Percentiles rank a stretch among this genome's conserved stretches.
phyloP scores from a whole-genome alignment of 2,888 invertebrate genomes.

The Eretmocerus hayati region DNA sequence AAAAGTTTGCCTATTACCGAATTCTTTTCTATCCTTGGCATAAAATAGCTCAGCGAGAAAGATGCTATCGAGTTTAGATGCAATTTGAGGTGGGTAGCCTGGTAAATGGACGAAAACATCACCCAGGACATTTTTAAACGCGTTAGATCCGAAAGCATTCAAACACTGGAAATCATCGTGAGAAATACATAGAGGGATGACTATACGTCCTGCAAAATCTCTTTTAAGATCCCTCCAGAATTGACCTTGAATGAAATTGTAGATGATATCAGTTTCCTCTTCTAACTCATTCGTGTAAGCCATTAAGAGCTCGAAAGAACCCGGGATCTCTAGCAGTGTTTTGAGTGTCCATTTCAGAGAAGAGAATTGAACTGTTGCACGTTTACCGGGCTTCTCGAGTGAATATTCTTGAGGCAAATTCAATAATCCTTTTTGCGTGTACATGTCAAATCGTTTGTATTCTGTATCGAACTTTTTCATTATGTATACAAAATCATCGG shows the following conservation, averaged over 20 bases:
- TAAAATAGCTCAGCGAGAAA: not conserved
- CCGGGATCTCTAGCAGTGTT: slow-evolving; percentile 7
- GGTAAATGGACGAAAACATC: slow-evolving; percentile 17
- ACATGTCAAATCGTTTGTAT: not conserved
- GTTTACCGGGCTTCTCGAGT: too few species aligned
- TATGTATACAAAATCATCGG: not conserved
- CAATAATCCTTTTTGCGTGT: too few species aligned
- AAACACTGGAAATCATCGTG: slow-evolving; percentile 23
- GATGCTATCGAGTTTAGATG: not conserved
- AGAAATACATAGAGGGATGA: slow-evolving; percentile 21
- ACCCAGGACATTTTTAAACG: slow-evolving; percentile 17
- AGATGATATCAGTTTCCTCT: slow-evolving; percentile 7
- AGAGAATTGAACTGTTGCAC: too few species aligned
- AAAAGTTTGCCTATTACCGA: not conserved
- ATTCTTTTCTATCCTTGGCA: slow-evolving; percentile 5
- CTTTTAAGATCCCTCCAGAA: slow-evolving; percentile 8
- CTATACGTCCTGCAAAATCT: slow-evolving; percentile 12
- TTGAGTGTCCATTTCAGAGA: too few species aligned
- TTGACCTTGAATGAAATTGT: slow-evolving; percentile 17
- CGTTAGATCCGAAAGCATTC: slow-evolving; percentile 21
- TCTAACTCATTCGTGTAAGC: slow-evolving; percentile 6
- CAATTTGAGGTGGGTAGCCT: not conserved
- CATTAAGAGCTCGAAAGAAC: slow-evolving; percentile 9
- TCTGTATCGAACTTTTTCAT: too few species aligned
- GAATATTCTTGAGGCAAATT: too few species aligned